These are phyloP conservation scores for Etheostoma perlongum DNA, from an alignment of 2,797 vertebrate species.

Conservation along the genomic window DNA sequence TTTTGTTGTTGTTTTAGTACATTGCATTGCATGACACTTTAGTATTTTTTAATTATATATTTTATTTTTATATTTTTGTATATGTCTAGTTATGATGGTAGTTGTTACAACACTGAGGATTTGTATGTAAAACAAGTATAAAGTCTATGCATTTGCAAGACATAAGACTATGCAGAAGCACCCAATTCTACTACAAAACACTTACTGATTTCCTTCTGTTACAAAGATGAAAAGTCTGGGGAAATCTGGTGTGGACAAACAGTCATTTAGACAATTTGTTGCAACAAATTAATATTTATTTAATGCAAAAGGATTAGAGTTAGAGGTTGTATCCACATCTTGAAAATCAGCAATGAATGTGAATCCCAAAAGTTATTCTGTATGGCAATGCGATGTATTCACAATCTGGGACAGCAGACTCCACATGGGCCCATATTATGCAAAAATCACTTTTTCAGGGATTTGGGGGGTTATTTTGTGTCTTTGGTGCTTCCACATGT, in stretches of 20 bases:
- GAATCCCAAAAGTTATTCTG: background rate
- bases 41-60: background rate
- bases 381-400: background rate
- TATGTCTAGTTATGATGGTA: too few relatives aligned
- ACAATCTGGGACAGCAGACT: conserved; percentile 10
- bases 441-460: too few relatives aligned
- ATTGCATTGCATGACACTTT: background rate
- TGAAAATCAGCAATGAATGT: background rate
- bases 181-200: background rate
- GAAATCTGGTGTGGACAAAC: background rate
- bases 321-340: background rate
- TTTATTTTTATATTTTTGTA: background rate
- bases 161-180: background rate
- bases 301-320: background rate
- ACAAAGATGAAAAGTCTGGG: background rate
- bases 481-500: too few relatives aligned
- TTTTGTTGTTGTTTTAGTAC: background rate
- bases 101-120: background rate
- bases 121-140: background rate
- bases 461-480: too few relatives aligned
- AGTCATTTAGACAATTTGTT: background rate
- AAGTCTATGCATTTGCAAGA: background rate
- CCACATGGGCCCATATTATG: background rate
- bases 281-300: background rate
- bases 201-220: background rate